Evolutionary conservation across 2,113 vertebrate genomes (phyloP), one percentile per base, ranked within the genome.

Genomic region (Dipodomys spectabilis): DNA sequence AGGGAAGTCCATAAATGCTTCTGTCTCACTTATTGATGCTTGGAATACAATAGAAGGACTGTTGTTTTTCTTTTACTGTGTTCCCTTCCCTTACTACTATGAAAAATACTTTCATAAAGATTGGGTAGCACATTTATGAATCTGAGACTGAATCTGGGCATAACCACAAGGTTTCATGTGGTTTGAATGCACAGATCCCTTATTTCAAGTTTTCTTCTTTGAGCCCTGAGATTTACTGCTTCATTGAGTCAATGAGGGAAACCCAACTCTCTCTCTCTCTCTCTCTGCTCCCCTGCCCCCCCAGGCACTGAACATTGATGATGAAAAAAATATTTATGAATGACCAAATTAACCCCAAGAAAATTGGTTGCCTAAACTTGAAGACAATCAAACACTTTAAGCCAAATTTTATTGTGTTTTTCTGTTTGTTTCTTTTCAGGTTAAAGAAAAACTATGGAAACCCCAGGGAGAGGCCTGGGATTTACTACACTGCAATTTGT

Each of bases 401-500:
- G 53, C 23, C 28, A 67, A 91, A 94, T 72, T 91, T 75, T 90
- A 67, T 77, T 73, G 10, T 75, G 3, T 45, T 84, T 85, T 73
- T 90, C 22, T 83, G 83, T 80, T 83, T 84, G 25, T 84, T 10
- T 91, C 60, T 91, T 92, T 11, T 79, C 25, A 75, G 72, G 32
- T 64, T 90, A 82, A 89, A 57, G 60, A 88, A 91, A 88, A 75
- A 11, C 62, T 88, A 20, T 22, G 9, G 22, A 77, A 91, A 88
- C 16, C n/a, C 16, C 6, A 68, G 39, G 27, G 27, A 91, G 12
- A 83, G 35, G 10, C 32, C 32, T 72, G 49, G 19, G 39, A 45
- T 11, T 22, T 62, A 68, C 28, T 82, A n/a, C 67, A 30, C 9
- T 85, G 15, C 25, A 92, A 80, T 16, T 53, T 57, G 10, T 44